These are phyloP conservation scores for Eupithecia inturbata DNA, from an alignment of 2,888 invertebrate species.

Conservation along the genomic window DNA sequence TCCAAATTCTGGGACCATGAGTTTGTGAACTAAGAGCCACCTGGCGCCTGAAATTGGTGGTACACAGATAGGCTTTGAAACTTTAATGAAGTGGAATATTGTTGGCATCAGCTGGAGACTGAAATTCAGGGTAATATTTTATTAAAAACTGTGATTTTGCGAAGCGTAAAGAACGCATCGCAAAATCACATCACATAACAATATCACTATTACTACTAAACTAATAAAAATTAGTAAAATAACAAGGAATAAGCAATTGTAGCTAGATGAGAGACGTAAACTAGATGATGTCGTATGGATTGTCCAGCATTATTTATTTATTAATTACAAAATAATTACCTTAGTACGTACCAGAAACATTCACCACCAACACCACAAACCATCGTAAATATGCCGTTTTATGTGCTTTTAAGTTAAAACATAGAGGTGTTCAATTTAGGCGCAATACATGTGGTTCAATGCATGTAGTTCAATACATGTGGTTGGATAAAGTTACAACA, in stretches of 20 bases:
- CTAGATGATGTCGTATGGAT: too few species aligned
- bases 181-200: too few species aligned
- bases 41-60: constrained; percentile 31
- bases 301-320: too few species aligned
- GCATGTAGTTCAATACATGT: constrained; percentile 38
- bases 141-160: background rate
- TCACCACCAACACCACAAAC: background rate
- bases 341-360: background rate
- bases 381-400: background rate
- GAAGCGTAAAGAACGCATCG: too few species aligned
- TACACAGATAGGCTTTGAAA: constrained; percentile 33
- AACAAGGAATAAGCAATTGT: too few species aligned
- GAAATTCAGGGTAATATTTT: constrained; percentile 10
- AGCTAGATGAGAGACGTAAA: too few species aligned
- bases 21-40: constrained; percentile 35
- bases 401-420: background rate
- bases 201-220: too few species aligned
- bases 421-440: background rate
- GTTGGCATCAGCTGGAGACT: constrained; percentile 1
- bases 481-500: constrained; percentile 39
- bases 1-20: constrained; percentile 15
- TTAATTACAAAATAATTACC: too few species aligned
- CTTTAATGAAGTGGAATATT: constrained; percentile 31
- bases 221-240: too few species aligned
- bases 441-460: constrained; percentile 36